Evolutionary conservation across 2,797 vertebrate species (phyloP).

Genomic region (Danio jaintianensis): DNA sequence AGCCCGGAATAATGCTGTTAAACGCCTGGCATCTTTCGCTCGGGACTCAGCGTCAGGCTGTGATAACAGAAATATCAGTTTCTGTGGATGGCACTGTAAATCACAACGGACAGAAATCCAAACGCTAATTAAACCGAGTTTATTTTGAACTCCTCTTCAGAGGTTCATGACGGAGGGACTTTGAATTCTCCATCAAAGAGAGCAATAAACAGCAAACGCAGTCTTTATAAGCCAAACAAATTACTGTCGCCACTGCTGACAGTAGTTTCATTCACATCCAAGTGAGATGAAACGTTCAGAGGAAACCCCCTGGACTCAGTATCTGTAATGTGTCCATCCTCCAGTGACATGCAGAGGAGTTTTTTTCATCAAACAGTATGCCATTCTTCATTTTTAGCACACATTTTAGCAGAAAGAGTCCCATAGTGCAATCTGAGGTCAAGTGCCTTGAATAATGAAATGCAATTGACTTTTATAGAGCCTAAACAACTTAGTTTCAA

Average conservation of each 20-base stretch:
- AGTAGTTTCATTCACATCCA: constrained; percentile 57
- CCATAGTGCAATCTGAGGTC: constrained; percentile 1
- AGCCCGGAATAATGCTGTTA: constrained; percentile 48
- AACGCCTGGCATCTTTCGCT: constrained; percentile 4
- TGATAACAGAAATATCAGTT: constrained; percentile 53
- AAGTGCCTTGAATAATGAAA: neutral
- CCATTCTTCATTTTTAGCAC: neutral
- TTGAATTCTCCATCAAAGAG: constrained; percentile 63
- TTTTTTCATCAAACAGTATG: constrained; percentile 16
- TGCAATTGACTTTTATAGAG: neutral
- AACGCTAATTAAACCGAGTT: constrained; percentile 65
- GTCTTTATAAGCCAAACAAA: constrained; percentile 49
- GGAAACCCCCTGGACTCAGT: constrained; percentile 36
- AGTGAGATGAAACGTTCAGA: constrained; percentile 51
- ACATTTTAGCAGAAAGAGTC: neutral
- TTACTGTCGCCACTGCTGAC: constrained; percentile 49
- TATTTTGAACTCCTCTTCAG: constrained; percentile 59
- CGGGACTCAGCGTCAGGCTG: neutral
- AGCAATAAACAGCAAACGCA: constrained; percentile 44
- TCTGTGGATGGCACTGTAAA: constrained; percentile 48
- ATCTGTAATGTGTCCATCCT: constrained; percentile 17
- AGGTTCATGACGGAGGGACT: constrained; percentile 51
- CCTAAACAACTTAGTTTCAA: neutral
- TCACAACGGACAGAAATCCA: constrained; percentile 55
- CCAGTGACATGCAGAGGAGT: constrained; percentile 7